These are phyloP conservation scores for Meriones unguiculatus DNA, from an alignment of 2,113 vertebrate genomes.

Conservation along the genomic window DNA sequence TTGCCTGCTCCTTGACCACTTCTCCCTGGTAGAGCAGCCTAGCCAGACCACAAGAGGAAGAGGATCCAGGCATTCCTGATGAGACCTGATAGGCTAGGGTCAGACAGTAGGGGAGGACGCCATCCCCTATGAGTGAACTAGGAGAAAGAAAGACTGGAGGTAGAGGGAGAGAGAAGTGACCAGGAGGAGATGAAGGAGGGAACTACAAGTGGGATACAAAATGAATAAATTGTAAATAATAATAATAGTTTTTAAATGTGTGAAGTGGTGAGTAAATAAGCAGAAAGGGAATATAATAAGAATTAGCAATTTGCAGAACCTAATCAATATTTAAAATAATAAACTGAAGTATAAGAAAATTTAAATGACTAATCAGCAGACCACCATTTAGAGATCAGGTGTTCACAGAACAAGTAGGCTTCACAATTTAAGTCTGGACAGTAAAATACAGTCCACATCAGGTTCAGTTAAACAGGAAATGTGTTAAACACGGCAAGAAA, in stretches of 20 bases:
- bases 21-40: too few relatives aligned
- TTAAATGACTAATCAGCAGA: not conserved
- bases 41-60: too few relatives aligned
- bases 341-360: not conserved
- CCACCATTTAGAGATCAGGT: not conserved
- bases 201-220: too few relatives aligned
- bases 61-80: too few relatives aligned
- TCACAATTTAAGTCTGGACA: not conserved
- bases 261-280: not conserved
- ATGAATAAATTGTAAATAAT: too few relatives aligned
- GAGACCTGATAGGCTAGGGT: too few relatives aligned
- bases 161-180: too few relatives aligned
- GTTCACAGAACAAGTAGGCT: not conserved
- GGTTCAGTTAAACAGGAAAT: constrained; percentile 1
- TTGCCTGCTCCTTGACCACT: too few relatives aligned
- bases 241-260: not conserved
- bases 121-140: too few relatives aligned
- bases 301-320: not conserved
- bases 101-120: too few relatives aligned
- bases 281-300: not conserved
- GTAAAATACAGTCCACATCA: not conserved
- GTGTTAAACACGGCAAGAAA: not conserved
- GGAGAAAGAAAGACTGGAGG: too few relatives aligned
- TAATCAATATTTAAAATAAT: not conserved
- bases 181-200: too few relatives aligned